Base-by-base conservation (phyloP, 1,140 invertebrate genomes). In the Trichonephila inaurata region DNA sequence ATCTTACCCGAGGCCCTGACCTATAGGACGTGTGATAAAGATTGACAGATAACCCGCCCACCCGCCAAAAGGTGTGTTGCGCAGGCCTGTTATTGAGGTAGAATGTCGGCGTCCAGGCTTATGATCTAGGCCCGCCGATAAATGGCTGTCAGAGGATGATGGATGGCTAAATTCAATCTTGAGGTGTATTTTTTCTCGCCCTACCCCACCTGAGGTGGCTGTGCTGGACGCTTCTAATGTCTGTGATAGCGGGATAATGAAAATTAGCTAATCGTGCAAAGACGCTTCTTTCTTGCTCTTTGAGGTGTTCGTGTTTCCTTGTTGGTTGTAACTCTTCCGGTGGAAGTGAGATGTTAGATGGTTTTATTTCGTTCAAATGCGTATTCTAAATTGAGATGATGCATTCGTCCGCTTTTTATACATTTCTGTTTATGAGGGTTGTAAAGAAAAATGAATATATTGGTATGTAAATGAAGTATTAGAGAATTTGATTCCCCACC, bases 81-180 rank as follows among this genome's bases (percentile, higher is more conserved):
- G 6, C 40, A 33, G 83, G 16, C 14, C 83, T 92, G 91, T 87
- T 92, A 92, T 92, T 92, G 91, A 92, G 91, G 91, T 14, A 91
- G 24, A 83, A 12, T n/a, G 64, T 62, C 91, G 91, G 91, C 83
- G 60, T 92, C 51, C 58, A 61, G 82, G 40, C 91, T 82, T 92
- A 44, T 92, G 91, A 92, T 92, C 83, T 92, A 92, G 72, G 82
- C 51, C 83, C 83, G 91, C 91, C 91, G 91, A 92, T 92, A 92
- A 92, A 92, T 92, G 66, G 82, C 61, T 92, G 91, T 92, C 91
- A 92, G 10, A 51, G 44, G 21, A 92, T 51, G 91, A 92, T 92
- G 83, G 91, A 92, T 92, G 83, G 83, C 91, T 92, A 92, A 92
- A 92, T 92, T 92, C 91, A 92, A 92, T 92, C 91, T 64, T 86